A percentile compares a stretch with the other conserved stretches of the same genome.
These are phyloP conservation scores for Catharus ustulatus DNA, from an alignment of 2,797 vertebrate genomes.

Conservation along the genomic window DNA sequence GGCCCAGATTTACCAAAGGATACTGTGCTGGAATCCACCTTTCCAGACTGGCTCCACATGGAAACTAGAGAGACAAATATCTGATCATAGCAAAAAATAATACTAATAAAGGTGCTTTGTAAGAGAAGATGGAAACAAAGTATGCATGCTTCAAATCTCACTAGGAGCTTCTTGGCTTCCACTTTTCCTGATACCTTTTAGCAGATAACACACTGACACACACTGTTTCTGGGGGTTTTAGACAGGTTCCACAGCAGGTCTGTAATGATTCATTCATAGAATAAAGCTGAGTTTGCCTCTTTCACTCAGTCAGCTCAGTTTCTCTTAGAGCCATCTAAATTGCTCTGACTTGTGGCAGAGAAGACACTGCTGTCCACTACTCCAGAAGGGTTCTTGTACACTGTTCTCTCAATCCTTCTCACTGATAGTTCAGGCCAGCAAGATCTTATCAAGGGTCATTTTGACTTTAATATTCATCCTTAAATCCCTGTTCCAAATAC, in stretches of 20 bases:
- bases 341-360: not conserved
- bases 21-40: not conserved
- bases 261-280: not conserved
- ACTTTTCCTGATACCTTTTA: not conserved
- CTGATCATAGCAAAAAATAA: not conserved
- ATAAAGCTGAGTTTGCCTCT: not conserved
- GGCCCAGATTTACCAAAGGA: not conserved
- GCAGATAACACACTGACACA: not conserved
- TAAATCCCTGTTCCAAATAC: not conserved
- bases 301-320: not conserved
- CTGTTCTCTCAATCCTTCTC: not conserved
- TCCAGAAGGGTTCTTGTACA: not conserved
- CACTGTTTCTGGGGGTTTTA: not conserved
- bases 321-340: not conserved
- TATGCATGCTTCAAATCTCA: not conserved
- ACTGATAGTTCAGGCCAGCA: not conserved
- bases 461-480: not conserved
- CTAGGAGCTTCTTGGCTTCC: not conserved
- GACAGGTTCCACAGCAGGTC: not conserved
- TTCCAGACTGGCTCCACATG: not conserved
- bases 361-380: not conserved
- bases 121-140: not conserved
- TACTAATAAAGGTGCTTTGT: not conserved
- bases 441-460: not conserved
- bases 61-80: not conserved